phyloP scores from a whole-genome alignment of 2,888 invertebrate species.

The Sesamia inferens region DNA sequence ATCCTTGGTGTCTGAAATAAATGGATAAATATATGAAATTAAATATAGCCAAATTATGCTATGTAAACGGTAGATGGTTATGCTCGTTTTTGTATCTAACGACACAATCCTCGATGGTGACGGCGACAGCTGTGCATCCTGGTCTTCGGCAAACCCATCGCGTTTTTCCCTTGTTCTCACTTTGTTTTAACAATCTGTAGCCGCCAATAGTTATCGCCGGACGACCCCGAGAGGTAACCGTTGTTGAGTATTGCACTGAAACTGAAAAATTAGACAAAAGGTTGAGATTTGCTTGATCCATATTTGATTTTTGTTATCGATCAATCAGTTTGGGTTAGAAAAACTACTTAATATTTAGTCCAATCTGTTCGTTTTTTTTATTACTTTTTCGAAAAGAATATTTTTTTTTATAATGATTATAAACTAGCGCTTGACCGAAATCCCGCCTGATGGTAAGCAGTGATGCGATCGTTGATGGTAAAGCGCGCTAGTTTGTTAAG shows the following conservation, averaged over 20 bases:
- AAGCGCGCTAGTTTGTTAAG: too few relatives aligned
- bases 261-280: not conserved
- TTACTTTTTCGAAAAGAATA: not conserved
- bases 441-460: too few relatives aligned
- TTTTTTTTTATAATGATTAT: not conserved
- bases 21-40: too few relatives aligned
- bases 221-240: conserved; percentile 15
- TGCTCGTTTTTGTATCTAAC: conserved; percentile 24
- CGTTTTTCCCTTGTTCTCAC: conserved; percentile 1
- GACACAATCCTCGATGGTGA: conserved; percentile 15
- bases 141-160: conserved; percentile 31
- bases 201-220: conserved; percentile 21
- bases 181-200: conserved; percentile 23
- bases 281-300: not conserved
- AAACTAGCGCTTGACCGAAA: not conserved
- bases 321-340: not conserved
- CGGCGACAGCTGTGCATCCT: conserved; percentile 18
- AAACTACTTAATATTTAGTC: not conserved
- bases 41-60: too few relatives aligned
- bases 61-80: conserved; percentile 21
- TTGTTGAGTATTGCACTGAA: conserved; percentile 27
- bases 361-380: not conserved
- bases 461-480: too few relatives aligned
- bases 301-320: not conserved
- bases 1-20: too few relatives aligned